Evolutionary conservation across 2,113 vertebrate genomes (phyloP).

Genomic region (Vulpes lagopus): DNA sequence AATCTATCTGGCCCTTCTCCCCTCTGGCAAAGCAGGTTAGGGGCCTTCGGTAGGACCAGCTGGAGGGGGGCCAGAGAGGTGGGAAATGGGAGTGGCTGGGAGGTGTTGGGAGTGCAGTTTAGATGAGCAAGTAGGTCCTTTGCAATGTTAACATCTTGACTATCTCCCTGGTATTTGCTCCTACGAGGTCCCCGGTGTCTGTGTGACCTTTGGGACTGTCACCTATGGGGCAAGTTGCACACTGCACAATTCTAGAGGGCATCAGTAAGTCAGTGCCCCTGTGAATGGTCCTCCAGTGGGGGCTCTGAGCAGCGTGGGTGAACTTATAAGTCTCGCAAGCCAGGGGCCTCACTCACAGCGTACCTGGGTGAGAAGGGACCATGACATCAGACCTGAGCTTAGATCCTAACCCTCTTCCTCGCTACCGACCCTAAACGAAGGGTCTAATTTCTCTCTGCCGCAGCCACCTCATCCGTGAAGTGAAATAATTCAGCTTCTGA

Average conservation of each 20-base stretch:
- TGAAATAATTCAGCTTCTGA: background rate
- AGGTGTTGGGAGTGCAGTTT: background rate
- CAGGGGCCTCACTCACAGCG: rapidly evolving
- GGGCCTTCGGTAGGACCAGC: background rate
- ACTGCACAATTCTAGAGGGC: background rate
- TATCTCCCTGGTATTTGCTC: background rate
- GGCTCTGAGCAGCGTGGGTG: rapidly evolving
- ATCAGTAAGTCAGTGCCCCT: background rate
- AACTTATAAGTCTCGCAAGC: background rate
- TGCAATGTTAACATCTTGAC: background rate
- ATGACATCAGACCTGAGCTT: background rate
- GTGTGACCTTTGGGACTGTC: background rate
- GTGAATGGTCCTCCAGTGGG: background rate
- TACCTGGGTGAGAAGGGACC: background rate
- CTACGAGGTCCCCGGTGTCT: background rate
- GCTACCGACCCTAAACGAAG: background rate
- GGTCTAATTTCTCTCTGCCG: background rate
- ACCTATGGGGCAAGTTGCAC: background rate
- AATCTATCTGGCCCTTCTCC: background rate
- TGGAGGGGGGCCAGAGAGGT: rapidly evolving
- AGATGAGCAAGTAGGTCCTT: background rate
- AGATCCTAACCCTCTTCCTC: background rate
- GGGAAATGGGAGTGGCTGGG: background rate
- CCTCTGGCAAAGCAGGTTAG: background rate
- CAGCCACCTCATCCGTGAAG: background rate